Conservation (phyloP, 2,888 invertebrate genomes). For the Elysia crispata region DNA sequence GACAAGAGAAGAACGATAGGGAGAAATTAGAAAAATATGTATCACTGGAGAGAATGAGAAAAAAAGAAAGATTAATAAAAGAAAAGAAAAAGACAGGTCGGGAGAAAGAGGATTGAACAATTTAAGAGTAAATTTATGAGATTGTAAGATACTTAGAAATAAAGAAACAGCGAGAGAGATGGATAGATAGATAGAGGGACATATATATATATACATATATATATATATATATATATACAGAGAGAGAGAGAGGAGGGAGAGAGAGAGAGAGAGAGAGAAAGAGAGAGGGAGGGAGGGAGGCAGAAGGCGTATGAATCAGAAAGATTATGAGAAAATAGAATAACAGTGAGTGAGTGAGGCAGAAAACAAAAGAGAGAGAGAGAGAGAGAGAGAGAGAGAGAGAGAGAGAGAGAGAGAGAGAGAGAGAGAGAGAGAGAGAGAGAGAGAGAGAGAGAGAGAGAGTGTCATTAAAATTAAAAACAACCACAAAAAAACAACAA, state of each 20-base stretch:
- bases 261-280: not conserved
- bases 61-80: too few relatives aligned
- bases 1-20: too few relatives aligned
- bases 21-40: too few relatives aligned
- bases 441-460: too few relatives aligned
- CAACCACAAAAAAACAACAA: too few relatives aligned
- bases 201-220: not conserved
- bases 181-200: not conserved
- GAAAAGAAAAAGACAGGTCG: too few relatives aligned
- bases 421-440: constrained; percentile 30
- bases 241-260: constrained; percentile 9
- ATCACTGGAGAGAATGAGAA: too few relatives aligned
- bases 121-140: too few relatives aligned
- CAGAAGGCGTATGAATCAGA: not conserved
- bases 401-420: constrained; percentile 27
- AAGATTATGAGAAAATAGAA: not conserved
- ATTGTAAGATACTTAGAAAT: not conserved
- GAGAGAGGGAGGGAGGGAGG: constrained; percentile 3
- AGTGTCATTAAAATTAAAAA: too few relatives aligned
- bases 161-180: constrained; percentile 5
- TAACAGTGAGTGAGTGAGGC: constrained; percentile 25
- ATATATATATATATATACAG: constrained; percentile 1
- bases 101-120: too few relatives aligned
- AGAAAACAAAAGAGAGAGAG: not conserved
- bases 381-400: constrained; percentile 33